Conservation (phyloP, 2,797 vertebrate genomes). For the Chloroceryle inda region DNA sequence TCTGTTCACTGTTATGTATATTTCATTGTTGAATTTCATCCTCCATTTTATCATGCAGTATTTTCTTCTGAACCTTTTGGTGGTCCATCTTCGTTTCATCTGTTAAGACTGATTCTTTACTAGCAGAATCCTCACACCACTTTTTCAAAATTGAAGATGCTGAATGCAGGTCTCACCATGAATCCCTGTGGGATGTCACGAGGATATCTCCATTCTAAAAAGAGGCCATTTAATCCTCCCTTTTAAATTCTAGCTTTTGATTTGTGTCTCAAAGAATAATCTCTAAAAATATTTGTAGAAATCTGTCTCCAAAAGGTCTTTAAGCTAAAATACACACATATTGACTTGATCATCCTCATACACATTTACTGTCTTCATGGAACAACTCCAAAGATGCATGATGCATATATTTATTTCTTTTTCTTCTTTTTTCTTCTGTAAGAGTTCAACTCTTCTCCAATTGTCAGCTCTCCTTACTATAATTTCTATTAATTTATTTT, state of each 20-base stretch:
- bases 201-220: background rate
- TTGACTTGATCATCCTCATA: background rate
- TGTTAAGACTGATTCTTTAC: background rate
- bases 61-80: background rate
- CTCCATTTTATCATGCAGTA: background rate
- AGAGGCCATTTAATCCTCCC: background rate
- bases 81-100: background rate
- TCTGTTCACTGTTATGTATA: background rate
- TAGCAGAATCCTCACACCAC: background rate
- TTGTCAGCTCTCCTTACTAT: background rate
- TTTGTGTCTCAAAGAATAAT: background rate
- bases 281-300: background rate
- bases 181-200: background rate
- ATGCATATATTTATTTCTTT: background rate
- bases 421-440: no score
- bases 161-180: background rate
- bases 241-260: background rate
- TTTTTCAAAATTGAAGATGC: background rate
- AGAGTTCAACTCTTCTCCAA: background rate
- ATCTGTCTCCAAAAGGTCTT: background rate
- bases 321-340: background rate
- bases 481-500: background rate
- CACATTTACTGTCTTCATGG: background rate
- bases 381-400: background rate
- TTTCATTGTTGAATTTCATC: background rate